Evolutionary conservation across 2,113 vertebrate genomes (phyloP), one percentile per base, ranked within the genome.

Genomic region (Pavo muticus): DNA sequence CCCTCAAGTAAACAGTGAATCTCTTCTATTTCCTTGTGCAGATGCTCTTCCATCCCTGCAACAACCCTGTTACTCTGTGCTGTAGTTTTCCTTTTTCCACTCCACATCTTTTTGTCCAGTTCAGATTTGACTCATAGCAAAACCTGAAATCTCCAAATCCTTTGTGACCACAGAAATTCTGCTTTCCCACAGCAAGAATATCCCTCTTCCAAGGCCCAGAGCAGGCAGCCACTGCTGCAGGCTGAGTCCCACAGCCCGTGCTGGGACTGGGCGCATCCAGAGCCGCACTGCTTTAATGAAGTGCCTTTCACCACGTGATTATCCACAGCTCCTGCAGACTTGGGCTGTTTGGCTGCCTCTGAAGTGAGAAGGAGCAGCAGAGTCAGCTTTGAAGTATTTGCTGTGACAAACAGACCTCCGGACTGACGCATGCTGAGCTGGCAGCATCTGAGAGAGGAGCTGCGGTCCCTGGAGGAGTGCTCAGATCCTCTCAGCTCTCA

Each of bases 281-380:
- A 50, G 0, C 32, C 37, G 18, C 32, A 6, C 3, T 6, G 1
- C 8, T 12, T 12, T 4, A 40, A 23, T 7, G 2, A 59, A 57
- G 24, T 7, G 35, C 10, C 10, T 57, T 40, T 59, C 0, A 0
- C 21, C 2, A 0, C 13, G 44, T 69, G 65, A 3, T 73, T 32
- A 30, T 12, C 67, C 45, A 3, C 4, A 1, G 10, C 50, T 60
- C 25, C 24, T 11, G 25, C 30, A 35, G 37, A 23, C 39, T 23
- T 0, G 3, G 48, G n/a, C 29, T 44, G 61, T 37, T 65, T 30
- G 45, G 61, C 61, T 70, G 35, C 37, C 45, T 57, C 72, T 32
- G 50, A 64, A 74, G 60, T 3, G 10, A 39, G 42, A 25, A 56
- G 74, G 63, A 45, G 16, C 71, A 9, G 13, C 23, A 15, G 71